These are phyloP conservation scores for Diploscapter pachys DNA, from an alignment of 1,140 invertebrate species.

Conservation along the genomic window DNA sequence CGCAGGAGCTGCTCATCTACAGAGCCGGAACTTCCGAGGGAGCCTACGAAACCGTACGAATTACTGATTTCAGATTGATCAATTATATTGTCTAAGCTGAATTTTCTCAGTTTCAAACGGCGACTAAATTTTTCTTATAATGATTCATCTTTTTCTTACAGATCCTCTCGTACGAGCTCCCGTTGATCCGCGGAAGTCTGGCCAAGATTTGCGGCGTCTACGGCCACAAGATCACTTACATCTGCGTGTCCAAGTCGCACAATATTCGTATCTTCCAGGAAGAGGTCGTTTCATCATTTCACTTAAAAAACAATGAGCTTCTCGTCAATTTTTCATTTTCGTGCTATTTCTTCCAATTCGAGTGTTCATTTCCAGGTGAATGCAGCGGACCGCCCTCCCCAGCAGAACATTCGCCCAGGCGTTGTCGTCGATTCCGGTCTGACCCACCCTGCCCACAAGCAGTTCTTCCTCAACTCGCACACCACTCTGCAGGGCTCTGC, in stretches of 20 bases:
- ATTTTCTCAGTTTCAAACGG: neutral
- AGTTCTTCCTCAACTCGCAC: constrained; percentile 42
- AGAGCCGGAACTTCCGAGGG: constrained; percentile 36
- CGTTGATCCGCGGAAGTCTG: constrained; percentile 17
- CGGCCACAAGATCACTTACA: constrained; percentile 33
- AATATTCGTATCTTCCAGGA: constrained; percentile 25
- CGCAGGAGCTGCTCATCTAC: constrained; percentile 35
- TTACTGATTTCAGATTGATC: no score
- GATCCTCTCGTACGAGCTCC: constrained; percentile 31
- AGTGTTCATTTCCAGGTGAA: constrained; percentile 26
- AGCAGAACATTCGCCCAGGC: constrained; percentile 12
- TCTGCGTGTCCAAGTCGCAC: constrained; percentile 38
- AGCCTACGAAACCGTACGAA: constrained; percentile 10
- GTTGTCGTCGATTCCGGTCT: constrained; percentile 18
- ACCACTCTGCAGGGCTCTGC: constrained; percentile 36
- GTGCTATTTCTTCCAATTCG: neutral
- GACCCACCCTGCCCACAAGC: constrained; percentile 32
- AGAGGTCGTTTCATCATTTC: constrained; percentile 26
- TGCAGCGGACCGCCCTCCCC: neutral
- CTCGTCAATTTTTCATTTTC: neutral
- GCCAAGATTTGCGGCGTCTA: neutral
- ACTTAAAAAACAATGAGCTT: neutral
- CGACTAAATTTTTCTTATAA: neutral
- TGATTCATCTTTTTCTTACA: neutral
- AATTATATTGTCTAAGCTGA: no score